Conservation (phyloP, 2,888 invertebrate genomes). For the Aproaerema taeniolella region DNA sequence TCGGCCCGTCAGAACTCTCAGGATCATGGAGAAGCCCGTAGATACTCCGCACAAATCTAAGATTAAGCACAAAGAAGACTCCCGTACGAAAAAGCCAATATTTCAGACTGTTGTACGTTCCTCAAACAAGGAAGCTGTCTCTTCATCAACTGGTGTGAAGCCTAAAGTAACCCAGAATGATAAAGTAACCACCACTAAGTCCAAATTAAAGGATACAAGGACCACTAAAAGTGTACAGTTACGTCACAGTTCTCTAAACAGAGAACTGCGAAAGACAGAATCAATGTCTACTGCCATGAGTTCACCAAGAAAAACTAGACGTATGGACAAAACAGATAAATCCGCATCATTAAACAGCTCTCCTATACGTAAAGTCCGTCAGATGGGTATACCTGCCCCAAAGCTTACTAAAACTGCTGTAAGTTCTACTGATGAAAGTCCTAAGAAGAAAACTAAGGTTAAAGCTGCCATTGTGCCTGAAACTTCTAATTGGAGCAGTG, state of each 20-base stretch:
- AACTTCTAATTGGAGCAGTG: conserved; percentile 41
- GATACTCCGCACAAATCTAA: conserved; percentile 43
- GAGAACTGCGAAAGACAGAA: conserved; percentile 56
- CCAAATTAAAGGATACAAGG: conserved; percentile 46
- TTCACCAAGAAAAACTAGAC: conserved; percentile 64
- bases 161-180: conserved; percentile 42
- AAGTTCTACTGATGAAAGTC: conserved; percentile 58
- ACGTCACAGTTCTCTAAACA: conserved; percentile 62
- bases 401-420: conserved; percentile 45
- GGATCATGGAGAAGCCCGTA: conserved; percentile 60
- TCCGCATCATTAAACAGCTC: conserved; percentile 67
- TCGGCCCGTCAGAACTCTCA: conserved; percentile 52
- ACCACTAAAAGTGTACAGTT: conserved; percentile 54
- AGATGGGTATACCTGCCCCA: conserved; percentile 50
- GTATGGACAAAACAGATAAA: conserved; percentile 66
- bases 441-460: conserved; percentile 53
- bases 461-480: conserved; percentile 46
- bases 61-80: conserved; percentile 46
- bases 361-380: conserved; percentile 67
- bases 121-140: conserved; percentile 48
- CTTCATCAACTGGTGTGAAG: conserved; percentile 47
- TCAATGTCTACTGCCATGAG: conserved; percentile 53
- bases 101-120: conserved; percentile 67
- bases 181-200: conserved; percentile 49
- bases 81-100: conserved; percentile 54